Evolutionary conservation across 2,888 invertebrate species (phyloP).

Genomic region (Koerneria pararmatus): DNA sequence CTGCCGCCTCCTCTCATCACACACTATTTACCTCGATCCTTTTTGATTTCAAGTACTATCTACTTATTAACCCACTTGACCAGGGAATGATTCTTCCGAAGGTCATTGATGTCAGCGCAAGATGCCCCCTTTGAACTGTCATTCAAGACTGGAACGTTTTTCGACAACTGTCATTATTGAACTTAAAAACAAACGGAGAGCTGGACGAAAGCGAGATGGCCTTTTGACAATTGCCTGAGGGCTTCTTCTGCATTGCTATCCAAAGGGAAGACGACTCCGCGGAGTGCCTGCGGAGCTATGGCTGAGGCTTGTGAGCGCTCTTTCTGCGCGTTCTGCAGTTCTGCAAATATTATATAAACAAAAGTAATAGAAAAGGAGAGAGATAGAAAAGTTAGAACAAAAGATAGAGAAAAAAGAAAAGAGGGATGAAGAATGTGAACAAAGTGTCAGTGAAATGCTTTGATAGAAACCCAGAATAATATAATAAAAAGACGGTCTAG

Average conservation of each 20-base stretch:
- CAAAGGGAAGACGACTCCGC: conserved; percentile 84
- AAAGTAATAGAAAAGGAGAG: background rate
- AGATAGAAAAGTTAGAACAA: background rate
- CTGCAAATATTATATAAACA: background rate
- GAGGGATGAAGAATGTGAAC: background rate
- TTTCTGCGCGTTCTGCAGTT: no score
- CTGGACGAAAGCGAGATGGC: conserved; percentile 82
- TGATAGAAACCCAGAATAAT: no score
- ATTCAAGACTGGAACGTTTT: conserved; percentile 1
- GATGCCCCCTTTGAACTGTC: no score
- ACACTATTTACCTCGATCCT: no score
- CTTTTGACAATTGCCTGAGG: conserved; percentile 72
- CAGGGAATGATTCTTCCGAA: no score
- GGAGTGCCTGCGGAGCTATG: no score
- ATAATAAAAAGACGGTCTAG: no score
- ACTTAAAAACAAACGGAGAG: conserved; percentile 68
- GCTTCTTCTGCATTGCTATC: conserved; percentile 76
- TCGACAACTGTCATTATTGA: conserved; percentile 11
- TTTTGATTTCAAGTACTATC: no score
- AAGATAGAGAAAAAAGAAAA: background rate
- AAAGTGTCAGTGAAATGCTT: background rate
- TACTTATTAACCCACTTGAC: no score
- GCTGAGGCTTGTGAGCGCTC: no score
- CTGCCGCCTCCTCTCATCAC: background rate
- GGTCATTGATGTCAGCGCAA: no score